A percentile compares a stretch with the other conserved stretches of the same genome.
Conservation (phyloP, 2,888 invertebrate genomes). For the Drosophila engyochracea region DNA sequence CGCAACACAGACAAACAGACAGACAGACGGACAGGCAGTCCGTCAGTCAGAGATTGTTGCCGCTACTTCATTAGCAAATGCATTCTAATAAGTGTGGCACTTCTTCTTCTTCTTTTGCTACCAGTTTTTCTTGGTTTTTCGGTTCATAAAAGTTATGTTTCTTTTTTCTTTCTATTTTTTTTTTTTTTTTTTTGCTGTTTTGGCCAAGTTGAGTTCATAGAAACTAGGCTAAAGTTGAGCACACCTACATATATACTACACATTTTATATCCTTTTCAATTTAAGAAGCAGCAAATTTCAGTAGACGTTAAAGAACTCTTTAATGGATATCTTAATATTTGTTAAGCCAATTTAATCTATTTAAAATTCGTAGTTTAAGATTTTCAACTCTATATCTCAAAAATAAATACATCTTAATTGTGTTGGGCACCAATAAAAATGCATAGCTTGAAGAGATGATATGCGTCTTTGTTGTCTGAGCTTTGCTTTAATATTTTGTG, state of each 20-base stretch:
- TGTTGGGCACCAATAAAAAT: neutral
- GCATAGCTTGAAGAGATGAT: neutral
- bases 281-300: neutral
- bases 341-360: neutral
- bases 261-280: neutral
- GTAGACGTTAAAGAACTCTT: neutral
- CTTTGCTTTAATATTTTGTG: neutral
- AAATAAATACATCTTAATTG: neutral
- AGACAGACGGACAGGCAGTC: conserved; percentile 18
- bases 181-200: conserved; percentile 1
- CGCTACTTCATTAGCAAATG: conserved; percentile 64
- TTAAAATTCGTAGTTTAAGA: neutral
- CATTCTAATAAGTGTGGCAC: conserved; percentile 64
- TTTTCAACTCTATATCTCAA: neutral
- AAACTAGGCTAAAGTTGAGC: conserved; percentile 27
- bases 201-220: conserved; percentile 5
- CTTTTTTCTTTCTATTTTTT: neutral
- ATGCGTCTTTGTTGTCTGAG: neutral
- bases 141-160: conserved; percentile 2
- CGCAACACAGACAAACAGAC: conserved; percentile 40
- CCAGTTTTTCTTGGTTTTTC: neutral
- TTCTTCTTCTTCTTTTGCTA: neutral
- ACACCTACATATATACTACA: neutral
- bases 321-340: neutral
- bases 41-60: conserved; percentile 9